These are phyloP conservation scores for Nannobrachium achirus DNA, from an alignment of 2,113 vertebrate genomes.

Conservation along the genomic window DNA sequence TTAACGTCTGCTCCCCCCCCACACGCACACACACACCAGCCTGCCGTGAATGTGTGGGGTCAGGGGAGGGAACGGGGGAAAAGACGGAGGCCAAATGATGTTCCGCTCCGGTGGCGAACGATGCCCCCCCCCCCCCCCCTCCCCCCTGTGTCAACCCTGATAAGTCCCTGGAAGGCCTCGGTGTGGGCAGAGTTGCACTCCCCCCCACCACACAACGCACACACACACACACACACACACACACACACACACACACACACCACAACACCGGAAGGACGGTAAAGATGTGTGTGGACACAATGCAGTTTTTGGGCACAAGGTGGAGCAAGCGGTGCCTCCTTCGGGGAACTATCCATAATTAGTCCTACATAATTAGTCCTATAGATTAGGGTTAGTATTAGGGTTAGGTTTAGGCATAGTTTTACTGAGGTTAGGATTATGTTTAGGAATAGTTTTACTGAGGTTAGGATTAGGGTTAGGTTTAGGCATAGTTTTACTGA, in stretches of 20 bases:
- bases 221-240: conserved; percentile 12
- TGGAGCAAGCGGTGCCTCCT: too few relatives aligned
- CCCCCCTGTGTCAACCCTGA: conserved; percentile 81
- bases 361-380: too few relatives aligned
- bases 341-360: too few relatives aligned
- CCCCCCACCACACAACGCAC: conserved; percentile 29
- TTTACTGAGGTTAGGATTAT: too few relatives aligned
- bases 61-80: conserved; percentile 58
- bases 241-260: not conserved
- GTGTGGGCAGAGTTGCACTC: conserved; percentile 72
- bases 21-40: conserved; percentile 3
- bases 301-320: too few relatives aligned
- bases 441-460: too few relatives aligned
- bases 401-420: too few relatives aligned
- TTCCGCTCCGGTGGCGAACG: conserved; percentile 78
- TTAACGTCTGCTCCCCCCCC: not conserved
- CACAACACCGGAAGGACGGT: too few relatives aligned
- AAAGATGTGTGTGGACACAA: too few relatives aligned
- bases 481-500: too few relatives aligned
- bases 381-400: too few relatives aligned
- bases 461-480: too few relatives aligned
- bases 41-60: conserved; percentile 4
- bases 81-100: conserved; percentile 47
- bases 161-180: conserved; percentile 83
- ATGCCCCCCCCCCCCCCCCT: conserved; percentile 43